phyloP scores from a whole-genome alignment of 37 sponge, comb jelly and placozoan genomes.

The Eunapius fragilis region DNA sequence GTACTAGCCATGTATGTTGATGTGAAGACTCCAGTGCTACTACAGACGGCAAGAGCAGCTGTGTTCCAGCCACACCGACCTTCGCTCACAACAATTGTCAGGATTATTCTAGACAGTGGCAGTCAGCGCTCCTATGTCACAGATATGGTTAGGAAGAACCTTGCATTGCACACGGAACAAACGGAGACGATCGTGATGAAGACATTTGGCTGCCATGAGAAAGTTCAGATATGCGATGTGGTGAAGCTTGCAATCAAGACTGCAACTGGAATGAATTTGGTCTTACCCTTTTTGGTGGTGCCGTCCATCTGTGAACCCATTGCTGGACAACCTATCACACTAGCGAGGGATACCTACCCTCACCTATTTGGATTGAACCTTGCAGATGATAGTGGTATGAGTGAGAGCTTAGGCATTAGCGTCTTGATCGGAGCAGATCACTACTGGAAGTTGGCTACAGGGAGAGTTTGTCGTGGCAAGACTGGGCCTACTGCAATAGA shows the following conservation, averaged over 20 bases:
- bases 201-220: conserved; percentile 29
- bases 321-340: conserved; percentile 15
- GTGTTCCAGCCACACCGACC: background rate
- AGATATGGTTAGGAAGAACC: background rate
- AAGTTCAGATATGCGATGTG: conserved; percentile 3
- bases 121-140: conserved; percentile 42
- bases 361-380: conserved; percentile 22
- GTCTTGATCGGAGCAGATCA: conserved; percentile 41
- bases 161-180: background rate
- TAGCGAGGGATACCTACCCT: background rate
- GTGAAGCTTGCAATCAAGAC: conserved; percentile 12
- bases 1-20: background rate
- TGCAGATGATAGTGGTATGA: conserved; percentile 9
- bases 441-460: conserved; percentile 41
- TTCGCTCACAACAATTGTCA: background rate
- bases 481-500: conserved; percentile 32
- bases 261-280: background rate
- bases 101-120: conserved; percentile 9
- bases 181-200: conserved; percentile 19
- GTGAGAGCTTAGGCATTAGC: too few species aligned
- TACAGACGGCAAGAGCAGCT: background rate
- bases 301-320: conserved; percentile 40
- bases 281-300: background rate
- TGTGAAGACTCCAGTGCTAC: background rate
- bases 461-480: conserved; percentile 7